Percentiles rank a stretch among this genome's conserved stretches.
Conservation (phyloP, 2,888 invertebrate genomes). For the Dilophus febrilis region DNA sequence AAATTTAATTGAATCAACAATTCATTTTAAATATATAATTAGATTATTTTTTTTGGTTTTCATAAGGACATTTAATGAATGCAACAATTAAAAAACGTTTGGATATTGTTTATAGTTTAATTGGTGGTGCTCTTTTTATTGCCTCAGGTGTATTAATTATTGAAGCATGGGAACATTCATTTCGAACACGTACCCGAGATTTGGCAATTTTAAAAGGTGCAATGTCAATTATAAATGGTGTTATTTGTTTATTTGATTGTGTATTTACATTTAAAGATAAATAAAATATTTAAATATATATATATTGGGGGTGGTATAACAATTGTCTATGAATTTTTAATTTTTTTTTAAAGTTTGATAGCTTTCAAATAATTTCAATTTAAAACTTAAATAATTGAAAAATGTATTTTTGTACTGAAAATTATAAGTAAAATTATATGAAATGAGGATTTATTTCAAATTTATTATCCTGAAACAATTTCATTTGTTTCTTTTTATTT, state of each 20-base stretch:
- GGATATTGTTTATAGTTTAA: conserved; percentile 60
- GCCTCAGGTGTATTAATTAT: conserved; percentile 55
- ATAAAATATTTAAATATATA: too few relatives aligned
- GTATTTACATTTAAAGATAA: conserved; percentile 54
- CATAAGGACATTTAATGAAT: conserved; percentile 52
- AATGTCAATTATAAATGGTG: conserved; percentile 56
- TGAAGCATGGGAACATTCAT: conserved; percentile 38
- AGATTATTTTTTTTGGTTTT: conserved; percentile 7
- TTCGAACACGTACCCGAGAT: conserved; percentile 28
- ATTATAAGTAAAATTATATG: too few relatives aligned
- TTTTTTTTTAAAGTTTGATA: too few relatives aligned
- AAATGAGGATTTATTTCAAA: too few relatives aligned
- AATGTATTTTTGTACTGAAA: too few relatives aligned
- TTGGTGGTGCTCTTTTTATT: conserved; percentile 55
- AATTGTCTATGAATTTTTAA: too few relatives aligned
- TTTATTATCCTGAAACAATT: too few relatives aligned
- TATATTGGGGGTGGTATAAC: too few relatives aligned
- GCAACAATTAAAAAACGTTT: conserved; percentile 56
- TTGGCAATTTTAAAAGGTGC: conserved; percentile 60
- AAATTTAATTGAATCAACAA: too few relatives aligned
- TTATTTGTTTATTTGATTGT: conserved; percentile 53
- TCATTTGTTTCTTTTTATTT: too few relatives aligned
- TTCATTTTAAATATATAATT: conserved; percentile 1
- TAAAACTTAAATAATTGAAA: too few relatives aligned
- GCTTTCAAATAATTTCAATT: too few relatives aligned